These are phyloP conservation scores for Sphinx pinastri DNA, from an alignment of 2,888 invertebrate species.

Conservation along the genomic window DNA sequence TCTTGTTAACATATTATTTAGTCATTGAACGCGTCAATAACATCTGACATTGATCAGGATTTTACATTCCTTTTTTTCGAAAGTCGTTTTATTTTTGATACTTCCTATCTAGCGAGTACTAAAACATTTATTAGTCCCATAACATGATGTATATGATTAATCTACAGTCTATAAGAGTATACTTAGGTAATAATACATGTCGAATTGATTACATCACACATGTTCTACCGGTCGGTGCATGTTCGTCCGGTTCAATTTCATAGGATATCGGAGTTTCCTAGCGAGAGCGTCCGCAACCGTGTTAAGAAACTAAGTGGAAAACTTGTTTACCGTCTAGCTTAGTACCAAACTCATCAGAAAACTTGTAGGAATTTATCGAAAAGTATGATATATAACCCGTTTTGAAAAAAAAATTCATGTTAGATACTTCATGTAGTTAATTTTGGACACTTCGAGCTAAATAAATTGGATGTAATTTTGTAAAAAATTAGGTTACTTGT, in stretches of 20 bases:
- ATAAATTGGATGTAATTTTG: neutral
- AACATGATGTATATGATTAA: too few relatives aligned
- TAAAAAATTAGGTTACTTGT: neutral
- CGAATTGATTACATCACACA: conserved; percentile 29
- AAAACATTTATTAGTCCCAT: neutral
- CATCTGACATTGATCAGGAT: conserved; percentile 14
- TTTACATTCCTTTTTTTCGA: conserved; percentile 13
- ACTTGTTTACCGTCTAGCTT: conserved; percentile 22
- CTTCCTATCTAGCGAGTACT: neutral
- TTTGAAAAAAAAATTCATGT: too few relatives aligned
- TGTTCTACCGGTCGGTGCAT: conserved; percentile 29
- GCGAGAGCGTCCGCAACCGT: conserved; percentile 31
- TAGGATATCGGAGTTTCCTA: conserved; percentile 58
- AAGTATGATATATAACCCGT: neutral
- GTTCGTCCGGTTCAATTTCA: conserved; percentile 50
- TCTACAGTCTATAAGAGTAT: conserved; percentile 1
- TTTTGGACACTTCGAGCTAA: neutral
- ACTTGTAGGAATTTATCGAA: conserved; percentile 3
- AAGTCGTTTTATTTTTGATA: neutral
- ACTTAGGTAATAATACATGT: conserved; percentile 9
- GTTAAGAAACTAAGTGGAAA: conserved; percentile 20
- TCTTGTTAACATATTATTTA: neutral
- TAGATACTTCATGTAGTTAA: neutral
- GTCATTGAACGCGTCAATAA: neutral
- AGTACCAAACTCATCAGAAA: conserved; percentile 23